Evolutionary conservation across 1,140 invertebrate species (phyloP).

Genomic region (Glomeris maerens): DNA sequence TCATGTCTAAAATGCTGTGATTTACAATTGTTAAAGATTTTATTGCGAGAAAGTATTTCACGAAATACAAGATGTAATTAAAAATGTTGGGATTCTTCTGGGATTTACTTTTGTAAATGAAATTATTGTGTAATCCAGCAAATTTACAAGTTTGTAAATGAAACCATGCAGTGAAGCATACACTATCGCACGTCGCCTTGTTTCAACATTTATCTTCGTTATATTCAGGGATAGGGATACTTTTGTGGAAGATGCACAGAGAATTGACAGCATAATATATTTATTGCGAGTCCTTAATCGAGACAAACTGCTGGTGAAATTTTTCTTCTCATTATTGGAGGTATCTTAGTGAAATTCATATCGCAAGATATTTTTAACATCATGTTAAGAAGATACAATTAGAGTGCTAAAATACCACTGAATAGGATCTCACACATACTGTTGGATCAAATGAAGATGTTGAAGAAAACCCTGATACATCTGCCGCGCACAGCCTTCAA

Average conservation of each 20-base stretch:
- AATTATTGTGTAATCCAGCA: too few species aligned
- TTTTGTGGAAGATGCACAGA: constrained; percentile 1
- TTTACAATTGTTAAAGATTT: too few species aligned
- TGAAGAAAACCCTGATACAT: constrained; percentile 22
- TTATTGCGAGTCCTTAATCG: constrained; percentile 20
- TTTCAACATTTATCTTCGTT: too few species aligned
- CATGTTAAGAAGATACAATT: not conserved
- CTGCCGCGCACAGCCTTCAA: constrained; percentile 17
- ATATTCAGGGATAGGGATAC: too few species aligned
- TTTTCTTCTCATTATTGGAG: constrained; percentile 22
- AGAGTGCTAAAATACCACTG: constrained; percentile 17
- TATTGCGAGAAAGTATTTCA: too few species aligned
- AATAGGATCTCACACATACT: constrained; percentile 20
- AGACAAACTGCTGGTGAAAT: constrained; percentile 20
- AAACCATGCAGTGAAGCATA: too few species aligned
- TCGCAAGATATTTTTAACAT: constrained; percentile 6
- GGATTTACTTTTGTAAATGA: too few species aligned
- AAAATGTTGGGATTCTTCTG: too few species aligned
- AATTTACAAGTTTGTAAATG: too few species aligned
- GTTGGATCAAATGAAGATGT: constrained; percentile 16
- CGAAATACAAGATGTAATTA: too few species aligned
- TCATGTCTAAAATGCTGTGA: too few species aligned
- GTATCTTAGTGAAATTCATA: constrained; percentile 11
- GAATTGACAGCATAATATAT: constrained; percentile 12
- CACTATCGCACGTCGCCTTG: too few species aligned